Base-by-base conservation (phyloP, 30 jellyfish, hydroid and myxozoan genomes). In the Sanderia malayensis region DNA sequence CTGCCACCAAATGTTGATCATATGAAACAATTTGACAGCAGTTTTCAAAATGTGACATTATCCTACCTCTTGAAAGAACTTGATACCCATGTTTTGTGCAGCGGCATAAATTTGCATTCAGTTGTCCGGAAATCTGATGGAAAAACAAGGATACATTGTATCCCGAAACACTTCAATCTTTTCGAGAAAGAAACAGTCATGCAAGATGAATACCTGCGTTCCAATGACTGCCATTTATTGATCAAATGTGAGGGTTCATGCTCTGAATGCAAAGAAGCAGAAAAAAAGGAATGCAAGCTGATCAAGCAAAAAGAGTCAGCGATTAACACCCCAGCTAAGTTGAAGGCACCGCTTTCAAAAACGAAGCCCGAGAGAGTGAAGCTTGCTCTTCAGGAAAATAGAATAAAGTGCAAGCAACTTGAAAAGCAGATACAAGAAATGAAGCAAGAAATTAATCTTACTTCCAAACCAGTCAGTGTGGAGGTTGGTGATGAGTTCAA, bases 311-410 rank as follows among this genome's bases (percentile, higher is more conserved):
- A 71, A 58, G 44, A 46, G n/a, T 18, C 18, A 21, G 28, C 9
- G n/a, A 15, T 26, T 25, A 53, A 17, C 59, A 46, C 72, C 32
- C 86, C 86, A 1, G 86, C 76, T 4, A 49, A 73, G 25, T 45
- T 37, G 47, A 73, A 57, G 25, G 86, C 86, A 6, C 86, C 86
- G 25, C 4, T 73, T 21, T 24, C 86, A 73, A 7, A 11, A 30
- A 59, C 65, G 7, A 21, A 33, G 21, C 86, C 86, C 4, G 79
- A n/a, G 17, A 34, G 79, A 24, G 52, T 37, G 6, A 13, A 4
- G 6, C 13, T 37, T 4, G 52, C 52, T 6, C 13, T 37, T 6
- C 6, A 73, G 37, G 55, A 73, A 59, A 37, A 31, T 24, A 62
- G 76, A 20, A 21, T 55, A 44, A 37, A 73, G 28, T 57, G 79